Evolutionary conservation across 2,888 invertebrate genomes (phyloP), one percentile per base, ranked within the genome.

Genomic region (Pseudococcus longispinus): DNA sequence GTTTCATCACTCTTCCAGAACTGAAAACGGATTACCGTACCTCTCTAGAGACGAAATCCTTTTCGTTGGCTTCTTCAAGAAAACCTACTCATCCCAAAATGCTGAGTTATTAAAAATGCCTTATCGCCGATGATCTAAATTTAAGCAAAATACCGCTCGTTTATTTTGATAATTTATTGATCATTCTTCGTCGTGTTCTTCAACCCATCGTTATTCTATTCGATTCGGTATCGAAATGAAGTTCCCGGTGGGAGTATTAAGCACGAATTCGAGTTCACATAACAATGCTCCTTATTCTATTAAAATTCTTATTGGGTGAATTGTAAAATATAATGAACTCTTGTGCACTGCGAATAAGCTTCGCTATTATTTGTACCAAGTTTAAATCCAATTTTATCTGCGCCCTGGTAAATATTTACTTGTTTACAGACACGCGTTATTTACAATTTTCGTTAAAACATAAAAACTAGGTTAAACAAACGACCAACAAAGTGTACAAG

Each of bases 381-480:
- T 80, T 80, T 80, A 80, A 80, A 80, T 80, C 77, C 77, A 37
- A 29, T 80, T 80, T 80, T 42, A 42, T 80, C 29, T 80, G 29
- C 42, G 18, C 29, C 13, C 29, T 42, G 29, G 37, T 29, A 42
- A 80, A 42, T 80, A 80, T 80, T 42, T 37, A 20, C 77, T 80
- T 80, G 42, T 80, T 37, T 80, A 20, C 77, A 80, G 42, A 42
- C 77, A 42, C 42, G 20, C 32, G 42, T 20, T 80, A 80, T 20
- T 80, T 80, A 80, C 42, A 11, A 42, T 80, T 80, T 80, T 80
- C 37, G 32, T 37, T 42, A 80, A 80, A 80, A 80, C 77, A 80
- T 80, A 80, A 80, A 80, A 80, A 80, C 77, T 80, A 42, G 77
- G 77, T 80, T 80, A 80, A 80, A 80, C 77, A 42, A 80, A 80